phyloP scores from a whole-genome alignment of 2,113 vertebrate genomes.

The Neopipo cinnamomea region DNA sequence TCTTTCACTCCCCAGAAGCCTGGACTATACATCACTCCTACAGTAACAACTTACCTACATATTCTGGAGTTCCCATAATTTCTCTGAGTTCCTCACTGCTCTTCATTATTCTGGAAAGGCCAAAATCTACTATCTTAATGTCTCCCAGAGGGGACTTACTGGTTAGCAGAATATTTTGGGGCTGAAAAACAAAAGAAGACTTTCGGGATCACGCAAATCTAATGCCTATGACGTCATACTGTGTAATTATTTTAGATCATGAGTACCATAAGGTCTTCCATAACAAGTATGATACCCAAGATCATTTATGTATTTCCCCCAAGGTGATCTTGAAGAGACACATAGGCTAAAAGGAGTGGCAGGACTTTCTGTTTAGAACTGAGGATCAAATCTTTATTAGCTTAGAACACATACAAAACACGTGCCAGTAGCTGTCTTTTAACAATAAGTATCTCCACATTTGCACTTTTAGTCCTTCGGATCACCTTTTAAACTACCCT shows the following conservation, averaged over 20 bases:
- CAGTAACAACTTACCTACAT: constrained; percentile 84
- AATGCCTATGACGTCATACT: neutral
- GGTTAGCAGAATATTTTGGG: constrained; percentile 92
- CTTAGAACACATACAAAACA: neutral
- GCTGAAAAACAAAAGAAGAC: constrained; percentile 72
- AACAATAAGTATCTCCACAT: neutral
- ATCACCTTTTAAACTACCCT: neutral
- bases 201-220: neutral
- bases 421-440: neutral
- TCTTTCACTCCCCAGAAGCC: neutral
- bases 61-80: constrained; percentile 95
- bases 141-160: constrained; percentile 86
- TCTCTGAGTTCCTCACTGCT: constrained; percentile 87
- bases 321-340: neutral
- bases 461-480: neutral
- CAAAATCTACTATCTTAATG: constrained; percentile 95
- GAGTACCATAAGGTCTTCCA: neutral
- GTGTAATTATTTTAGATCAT: neutral
- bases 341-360: neutral
- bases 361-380: neutral
- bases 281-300: neutral
- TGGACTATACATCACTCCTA: neutral
- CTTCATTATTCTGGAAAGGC: constrained; percentile 90
- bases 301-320: neutral
- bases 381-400: neutral